phyloP scores from a whole-genome alignment of 2,888 invertebrate genomes.

The Azorinus chamasolen region DNA sequence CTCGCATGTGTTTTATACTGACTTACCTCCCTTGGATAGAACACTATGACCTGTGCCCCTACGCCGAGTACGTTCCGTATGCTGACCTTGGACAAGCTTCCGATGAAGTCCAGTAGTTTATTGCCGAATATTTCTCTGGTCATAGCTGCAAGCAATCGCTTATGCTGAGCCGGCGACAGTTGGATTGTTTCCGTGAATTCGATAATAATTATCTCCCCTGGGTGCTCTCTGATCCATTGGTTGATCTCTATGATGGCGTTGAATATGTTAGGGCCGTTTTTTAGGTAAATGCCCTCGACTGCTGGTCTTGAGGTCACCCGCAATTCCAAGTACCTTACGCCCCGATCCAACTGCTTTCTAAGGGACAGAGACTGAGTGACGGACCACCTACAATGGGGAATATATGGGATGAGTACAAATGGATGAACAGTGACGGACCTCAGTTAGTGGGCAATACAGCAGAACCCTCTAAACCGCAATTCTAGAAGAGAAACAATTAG shows the following conservation, averaged over 20 bases:
- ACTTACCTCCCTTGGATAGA: constrained; percentile 82
- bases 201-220: constrained; percentile 89
- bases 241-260: constrained; percentile 90
- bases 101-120: constrained; percentile 37
- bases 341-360: constrained; percentile 91
- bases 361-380: constrained; percentile 91
- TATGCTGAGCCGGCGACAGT: constrained; percentile 16
- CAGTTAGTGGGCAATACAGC: no score
- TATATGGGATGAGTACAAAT: no score
- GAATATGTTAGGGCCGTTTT: constrained; percentile 92
- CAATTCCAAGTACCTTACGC: constrained; percentile 94
- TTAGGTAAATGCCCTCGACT: constrained; percentile 92
- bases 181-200: constrained; percentile 14
- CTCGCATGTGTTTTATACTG: no score
- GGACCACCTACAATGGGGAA: constrained; percentile 91
- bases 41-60: constrained; percentile 87
- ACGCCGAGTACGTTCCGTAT: constrained; percentile 87
- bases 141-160: constrained; percentile 87
- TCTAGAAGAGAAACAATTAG: no score
- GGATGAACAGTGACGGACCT: no score
- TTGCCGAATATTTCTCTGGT: constrained; percentile 87
- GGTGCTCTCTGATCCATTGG: constrained; percentile 90
- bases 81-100: constrained; percentile 28
- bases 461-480: no score
- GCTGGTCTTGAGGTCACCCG: constrained; percentile 90